phyloP scores from a whole-genome alignment of 2,888 invertebrate species.

The Drosophila suboccidentalis region DNA sequence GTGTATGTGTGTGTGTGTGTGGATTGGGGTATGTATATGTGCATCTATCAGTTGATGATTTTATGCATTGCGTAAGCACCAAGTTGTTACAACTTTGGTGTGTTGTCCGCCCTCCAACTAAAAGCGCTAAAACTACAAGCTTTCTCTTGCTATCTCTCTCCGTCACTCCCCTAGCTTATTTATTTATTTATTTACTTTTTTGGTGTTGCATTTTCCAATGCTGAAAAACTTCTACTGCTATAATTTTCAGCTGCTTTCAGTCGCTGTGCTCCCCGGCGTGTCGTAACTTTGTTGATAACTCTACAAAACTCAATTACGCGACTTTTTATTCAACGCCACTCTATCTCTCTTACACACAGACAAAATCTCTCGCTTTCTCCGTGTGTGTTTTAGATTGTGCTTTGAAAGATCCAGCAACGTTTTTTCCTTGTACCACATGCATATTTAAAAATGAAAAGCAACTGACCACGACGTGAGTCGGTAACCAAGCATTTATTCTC shows the following conservation, averaged over 20 bases:
- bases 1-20: not conserved
- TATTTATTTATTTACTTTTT: conserved; percentile 61
- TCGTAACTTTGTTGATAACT: conserved; percentile 65
- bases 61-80: conserved; percentile 52
- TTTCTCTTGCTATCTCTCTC: not conserved
- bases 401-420: not conserved
- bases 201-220: conserved; percentile 46
- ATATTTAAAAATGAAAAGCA: conserved; percentile 33
- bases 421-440: conserved; percentile 17
- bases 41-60: conserved; percentile 26
- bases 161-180: conserved; percentile 12
- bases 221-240: conserved; percentile 34
- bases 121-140: conserved; percentile 10
- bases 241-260: conserved; percentile 37
- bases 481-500: not conserved
- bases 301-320: conserved; percentile 67
- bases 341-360: no score
- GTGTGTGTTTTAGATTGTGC: conserved; percentile 1
- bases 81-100: conserved; percentile 33
- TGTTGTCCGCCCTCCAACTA: conserved; percentile 4
- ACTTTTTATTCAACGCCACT: conserved; percentile 46
- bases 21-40: conserved; percentile 13
- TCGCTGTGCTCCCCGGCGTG: conserved; percentile 32
- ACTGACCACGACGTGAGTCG: conserved; percentile 33
- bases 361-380: not conserved